Base-by-base conservation (phyloP, 2,113 vertebrate genomes). In the Cynoglossus semilaevis region DNA sequence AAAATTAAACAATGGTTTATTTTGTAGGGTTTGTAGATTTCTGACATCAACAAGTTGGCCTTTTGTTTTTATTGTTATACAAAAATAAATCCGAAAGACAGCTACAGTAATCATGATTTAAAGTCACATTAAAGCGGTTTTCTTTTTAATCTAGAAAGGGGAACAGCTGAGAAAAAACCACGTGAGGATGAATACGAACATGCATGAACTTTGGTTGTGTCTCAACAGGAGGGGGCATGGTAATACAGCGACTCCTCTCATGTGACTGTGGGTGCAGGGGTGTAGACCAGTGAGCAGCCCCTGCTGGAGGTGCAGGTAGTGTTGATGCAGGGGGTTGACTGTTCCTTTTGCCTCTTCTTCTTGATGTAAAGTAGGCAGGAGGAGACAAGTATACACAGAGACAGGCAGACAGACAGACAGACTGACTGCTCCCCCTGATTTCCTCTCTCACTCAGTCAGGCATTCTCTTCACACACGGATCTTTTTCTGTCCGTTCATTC, bases 161-260 rank as follows among this genome's bases (percentile, higher is more conserved):
- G 22, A 29, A 6, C 22, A 29, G 22, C 38, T 47, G 51, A 47
- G 40, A 38, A 15, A n/a, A 10, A 48, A 70, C 48, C 77, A 78
- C 59, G 77, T 75, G 81, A 79, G 72, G n/a, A 51, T 35, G 16
- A 16, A 53, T 17, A 49, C 72, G 68, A 84, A 79, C 70, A 71
- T 70, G 60, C 67, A 63, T 84, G 84, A 57, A 67, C 60, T 19
- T 45, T 1, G 60, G 35, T 40, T 61, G 9, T 1, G 14, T 22
- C 46, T 54, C 51, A 61, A 61, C 22, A 15, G 9, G n/a, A 22
- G 8, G 47, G 57, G 51, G 62, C 36, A 51, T 69, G 42, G 16
- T 17, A 43, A 70, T 55, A 55, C 62, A 53, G 14, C 7, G 29
- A 52, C 15, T 53, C 6, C 9, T 44, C 64, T 63, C 75, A 81